Evolutionary conservation across 2,888 invertebrate species (phyloP), one percentile per base, ranked within the genome.

Genomic region (Branchipolynoe longqiensis): DNA sequence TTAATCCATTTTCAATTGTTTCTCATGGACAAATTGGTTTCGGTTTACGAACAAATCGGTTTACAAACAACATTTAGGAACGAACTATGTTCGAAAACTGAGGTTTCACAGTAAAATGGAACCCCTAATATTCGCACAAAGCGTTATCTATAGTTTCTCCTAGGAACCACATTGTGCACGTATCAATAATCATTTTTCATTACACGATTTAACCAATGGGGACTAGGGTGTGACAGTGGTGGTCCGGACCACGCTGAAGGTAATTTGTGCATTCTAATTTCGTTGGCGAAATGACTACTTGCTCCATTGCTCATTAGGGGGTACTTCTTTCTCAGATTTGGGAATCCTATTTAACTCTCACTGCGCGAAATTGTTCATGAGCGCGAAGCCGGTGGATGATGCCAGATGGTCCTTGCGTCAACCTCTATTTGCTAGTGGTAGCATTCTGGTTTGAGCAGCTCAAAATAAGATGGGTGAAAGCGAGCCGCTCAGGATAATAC

Each of bases 231-330:
- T 18, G 58, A 1, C 3, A 22, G 69, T 38, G 22, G 6, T 33
- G 69, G 69, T 38, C 38, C 3, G 18, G 36, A 38, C 69, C 4
- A n/a, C 18, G 33, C 69, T 38, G 69, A 33, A 36, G 69, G 33
- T 69, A 18, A 69, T 69, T 69, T 69, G n/a, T 22, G 69, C 36
- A 38, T 69, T 36, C 69, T 69, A 69, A 69, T 69, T 69, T 69
- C 69, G 69, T 38, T 69, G 69, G 69, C 36, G 69, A 69, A 69
- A 69, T 69, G 69, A 69, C 69, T 69, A 33, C 69, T 69, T 69
- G 36, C 69, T 69, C 36, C 69, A 22, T 69, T 25, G 33, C 69
- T 69, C 69, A 69, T 69, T 69, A 38, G 69, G 69, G 38, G 12
- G 36, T 25, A 33, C n/a, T 69, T 69, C 69, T 69, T 69, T 69